Conservation (phyloP, 2,888 invertebrate genomes). For the Drosophila engyochracea region DNA sequence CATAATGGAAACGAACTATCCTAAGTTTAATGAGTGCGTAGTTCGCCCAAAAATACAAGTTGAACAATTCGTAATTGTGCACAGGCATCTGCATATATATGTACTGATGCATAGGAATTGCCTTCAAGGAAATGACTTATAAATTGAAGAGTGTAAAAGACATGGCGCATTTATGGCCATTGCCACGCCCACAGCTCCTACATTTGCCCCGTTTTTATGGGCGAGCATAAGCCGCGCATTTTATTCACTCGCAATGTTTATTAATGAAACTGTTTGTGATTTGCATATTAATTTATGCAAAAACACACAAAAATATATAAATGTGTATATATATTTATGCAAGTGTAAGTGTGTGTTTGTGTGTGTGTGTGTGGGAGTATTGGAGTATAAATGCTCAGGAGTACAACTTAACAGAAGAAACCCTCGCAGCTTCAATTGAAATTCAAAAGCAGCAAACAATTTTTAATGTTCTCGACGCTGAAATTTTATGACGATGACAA, state of each 20-base stretch:
- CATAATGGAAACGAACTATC: background rate
- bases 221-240: slow-evolving; percentile 72
- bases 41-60: background rate
- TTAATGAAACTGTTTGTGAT: slow-evolving; percentile 83
- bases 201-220: slow-evolving; percentile 63
- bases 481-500: slow-evolving; percentile 74
- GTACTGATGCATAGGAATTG: slow-evolving; percentile 62
- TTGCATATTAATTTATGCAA: slow-evolving; percentile 83
- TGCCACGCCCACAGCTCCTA: slow-evolving; percentile 7
- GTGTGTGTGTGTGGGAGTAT: background rate
- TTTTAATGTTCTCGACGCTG: slow-evolving; percentile 71
- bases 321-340: slow-evolving; percentile 20
- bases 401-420: slow-evolving; percentile 18
- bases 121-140: slow-evolving; percentile 61
- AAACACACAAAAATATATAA: slow-evolving; percentile 62
- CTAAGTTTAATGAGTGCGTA: background rate
- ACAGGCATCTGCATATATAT: slow-evolving; percentile 45
- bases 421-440: slow-evolving; percentile 59
- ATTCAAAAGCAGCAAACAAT: slow-evolving; percentile 78
- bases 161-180: slow-evolving; percentile 53
- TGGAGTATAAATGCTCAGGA: slow-evolving; percentile 20
- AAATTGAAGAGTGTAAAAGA: slow-evolving; percentile 38
- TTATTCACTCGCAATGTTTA: slow-evolving; percentile 79
- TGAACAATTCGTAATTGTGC: slow-evolving; percentile 48
- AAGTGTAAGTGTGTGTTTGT: slow-evolving; percentile 28